Percentiles rank a stretch among this genome's conserved stretches.
Evolutionary conservation across 2,888 invertebrate genomes (phyloP).

Genomic region (Chironomus tentans): DNA sequence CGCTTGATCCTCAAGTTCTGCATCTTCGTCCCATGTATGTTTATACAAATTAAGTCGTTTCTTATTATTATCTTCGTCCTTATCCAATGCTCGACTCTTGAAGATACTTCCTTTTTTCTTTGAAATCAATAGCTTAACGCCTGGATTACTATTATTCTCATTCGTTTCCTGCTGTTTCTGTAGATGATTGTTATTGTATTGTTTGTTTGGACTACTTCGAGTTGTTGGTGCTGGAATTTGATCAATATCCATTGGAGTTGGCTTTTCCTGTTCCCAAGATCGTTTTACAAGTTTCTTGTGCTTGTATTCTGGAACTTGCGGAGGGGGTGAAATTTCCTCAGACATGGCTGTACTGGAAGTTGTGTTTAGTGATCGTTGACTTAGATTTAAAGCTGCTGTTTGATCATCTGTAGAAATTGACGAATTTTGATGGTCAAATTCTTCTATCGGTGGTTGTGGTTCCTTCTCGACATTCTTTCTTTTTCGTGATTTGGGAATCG

Average conservation of each 20-base stretch:
- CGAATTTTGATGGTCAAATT: background rate
- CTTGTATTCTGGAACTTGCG: constrained; percentile 15
- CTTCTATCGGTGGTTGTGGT: background rate
- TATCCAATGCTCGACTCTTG: constrained; percentile 66
- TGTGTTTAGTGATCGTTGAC: background rate
- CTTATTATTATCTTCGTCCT: constrained; percentile 56
- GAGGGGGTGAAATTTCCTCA: background rate
- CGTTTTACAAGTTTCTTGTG: constrained; percentile 24
- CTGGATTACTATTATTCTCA: constrained; percentile 34
- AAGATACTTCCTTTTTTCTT: constrained; percentile 86
- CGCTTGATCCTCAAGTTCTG: constrained; percentile 38
- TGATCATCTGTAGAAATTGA: constrained; percentile 6
- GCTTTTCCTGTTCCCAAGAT: constrained; percentile 11
- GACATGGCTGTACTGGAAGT: background rate
- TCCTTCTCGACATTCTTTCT: constrained; percentile 12
- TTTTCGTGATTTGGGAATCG: background rate
- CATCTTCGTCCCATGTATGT: constrained; percentile 83
- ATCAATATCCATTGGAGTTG: constrained; percentile 25
- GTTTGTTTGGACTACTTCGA: constrained; percentile 28
- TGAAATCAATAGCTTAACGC: constrained; percentile 62
- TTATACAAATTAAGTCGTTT: constrained; percentile 69
- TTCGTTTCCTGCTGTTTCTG: constrained; percentile 29
- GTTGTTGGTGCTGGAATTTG: background rate
- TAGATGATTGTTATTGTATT: constrained; percentile 31
- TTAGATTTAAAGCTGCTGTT: constrained; percentile 23